These are phyloP conservation scores for Lethocerus indicus DNA, from an alignment of 1,140 invertebrate species.

Conservation along the genomic window DNA sequence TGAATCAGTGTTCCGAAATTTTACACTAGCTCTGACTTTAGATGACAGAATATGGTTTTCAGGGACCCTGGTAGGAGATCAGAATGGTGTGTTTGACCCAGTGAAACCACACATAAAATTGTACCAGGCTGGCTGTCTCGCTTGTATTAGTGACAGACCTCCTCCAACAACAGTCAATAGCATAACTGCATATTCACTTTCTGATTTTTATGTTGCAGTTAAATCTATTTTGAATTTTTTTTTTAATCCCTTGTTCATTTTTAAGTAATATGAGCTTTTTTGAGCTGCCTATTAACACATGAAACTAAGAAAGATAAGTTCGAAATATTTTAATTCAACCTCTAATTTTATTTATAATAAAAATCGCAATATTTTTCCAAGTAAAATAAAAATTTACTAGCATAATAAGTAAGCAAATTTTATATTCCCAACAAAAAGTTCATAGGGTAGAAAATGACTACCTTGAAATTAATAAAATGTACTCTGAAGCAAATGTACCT, in stretches of 20 bases:
- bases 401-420: no score
- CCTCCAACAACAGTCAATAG: background rate
- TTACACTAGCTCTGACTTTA: background rate
- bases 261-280: no score
- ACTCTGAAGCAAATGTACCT: no score
- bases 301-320: no score
- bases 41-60: conserved; percentile 1
- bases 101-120: background rate
- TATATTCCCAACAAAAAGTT: no score
- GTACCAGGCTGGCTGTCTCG: background rate
- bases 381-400: no score
- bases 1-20: background rate
- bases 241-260: background rate
- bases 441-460: no score
- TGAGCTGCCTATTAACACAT: no score
- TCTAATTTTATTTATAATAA: no score
- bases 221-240: background rate
- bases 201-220: background rate
- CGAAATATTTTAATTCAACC: no score
- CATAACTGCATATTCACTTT: background rate
- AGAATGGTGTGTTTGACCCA: background rate
- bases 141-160: background rate
- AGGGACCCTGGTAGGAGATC: background rate
- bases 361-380: no score
- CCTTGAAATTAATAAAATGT: no score